These are phyloP conservation scores for Catocala nupta DNA, from an alignment of 2,888 invertebrate species.

Conservation along the genomic window DNA sequence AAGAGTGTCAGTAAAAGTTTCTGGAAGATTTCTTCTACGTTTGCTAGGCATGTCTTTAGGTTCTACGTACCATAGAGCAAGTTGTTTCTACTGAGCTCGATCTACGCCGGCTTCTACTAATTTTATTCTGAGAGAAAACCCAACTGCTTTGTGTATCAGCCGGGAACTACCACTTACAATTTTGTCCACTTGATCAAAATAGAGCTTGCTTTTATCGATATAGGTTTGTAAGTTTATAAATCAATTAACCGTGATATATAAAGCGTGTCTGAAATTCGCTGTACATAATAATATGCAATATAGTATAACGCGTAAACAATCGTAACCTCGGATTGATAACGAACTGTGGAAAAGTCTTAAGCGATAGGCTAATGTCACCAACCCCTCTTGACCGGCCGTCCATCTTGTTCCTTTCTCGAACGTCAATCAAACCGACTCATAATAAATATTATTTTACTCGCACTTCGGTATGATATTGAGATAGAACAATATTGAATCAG, in stretches of 20 bases:
- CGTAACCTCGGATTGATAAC: constrained; percentile 43
- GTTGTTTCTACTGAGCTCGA: too few relatives aligned
- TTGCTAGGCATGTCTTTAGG: too few relatives aligned
- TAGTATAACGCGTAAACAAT: constrained; percentile 32
- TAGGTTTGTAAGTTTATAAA: background rate
- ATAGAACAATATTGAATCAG: constrained; percentile 13
- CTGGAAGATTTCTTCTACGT: too few relatives aligned
- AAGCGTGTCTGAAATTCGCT: too few relatives aligned
- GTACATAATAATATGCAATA: constrained; percentile 18
- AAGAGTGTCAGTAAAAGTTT: too few relatives aligned
- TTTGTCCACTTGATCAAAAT: too few relatives aligned
- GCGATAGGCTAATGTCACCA: constrained; percentile 48
- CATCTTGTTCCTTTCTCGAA: constrained; percentile 41
- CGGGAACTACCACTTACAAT: too few relatives aligned
- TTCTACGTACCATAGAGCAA: too few relatives aligned
- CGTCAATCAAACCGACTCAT: constrained; percentile 40
- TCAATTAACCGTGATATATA: background rate
- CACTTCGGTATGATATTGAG: constrained; percentile 17
- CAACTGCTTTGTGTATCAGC: too few relatives aligned
- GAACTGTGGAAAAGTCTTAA: constrained; percentile 48
- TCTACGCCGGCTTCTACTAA: too few relatives aligned
- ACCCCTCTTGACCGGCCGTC: constrained; percentile 44
- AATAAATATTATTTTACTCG: constrained; percentile 39
- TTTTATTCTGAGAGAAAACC: too few relatives aligned
- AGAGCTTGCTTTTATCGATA: background rate